These are phyloP conservation scores for Channa argus DNA, from an alignment of 2,113 vertebrate genomes.

Conservation along the genomic window DNA sequence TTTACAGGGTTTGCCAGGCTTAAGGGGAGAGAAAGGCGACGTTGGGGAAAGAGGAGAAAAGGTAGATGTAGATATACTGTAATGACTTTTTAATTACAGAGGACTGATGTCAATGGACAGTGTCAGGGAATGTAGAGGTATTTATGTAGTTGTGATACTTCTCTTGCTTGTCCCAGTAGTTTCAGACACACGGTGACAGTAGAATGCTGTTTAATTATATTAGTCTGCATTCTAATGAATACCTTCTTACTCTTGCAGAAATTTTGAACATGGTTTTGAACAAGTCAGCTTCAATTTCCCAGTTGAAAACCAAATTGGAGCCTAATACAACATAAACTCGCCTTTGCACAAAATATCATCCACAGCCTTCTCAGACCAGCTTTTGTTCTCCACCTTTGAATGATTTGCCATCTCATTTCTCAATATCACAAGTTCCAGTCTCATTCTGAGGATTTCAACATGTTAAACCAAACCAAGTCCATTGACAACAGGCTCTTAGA, in stretches of 20 bases:
- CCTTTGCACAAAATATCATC: slow-evolving; percentile 32
- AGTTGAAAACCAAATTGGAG: not conserved
- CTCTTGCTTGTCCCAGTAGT: too few species aligned
- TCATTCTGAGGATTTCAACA: slow-evolving; percentile 53
- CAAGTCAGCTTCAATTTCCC: too few species aligned
- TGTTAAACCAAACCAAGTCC: slow-evolving; percentile 69
- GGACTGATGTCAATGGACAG: slow-evolving; percentile 87
- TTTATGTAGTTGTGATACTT: not conserved
- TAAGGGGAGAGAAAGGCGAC: slow-evolving; percentile 97
- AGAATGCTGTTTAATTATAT: not conserved
- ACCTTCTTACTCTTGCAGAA: slow-evolving; percentile 7
- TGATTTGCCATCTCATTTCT: slow-evolving; percentile 72
- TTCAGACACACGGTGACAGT: too few species aligned
- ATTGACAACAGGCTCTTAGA: slow-evolving; percentile 84
- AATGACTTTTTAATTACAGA: slow-evolving; percentile 48
- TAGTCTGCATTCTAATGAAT: not conserved
- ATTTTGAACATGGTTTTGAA: not conserved
- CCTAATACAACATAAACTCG: not conserved
- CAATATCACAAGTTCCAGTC: slow-evolving; percentile 40
- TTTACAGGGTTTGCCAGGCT: slow-evolving; percentile 95
- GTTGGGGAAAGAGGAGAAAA: slow-evolving; percentile 98
- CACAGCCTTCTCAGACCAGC: slow-evolving; percentile 37
- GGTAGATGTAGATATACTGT: slow-evolving; percentile 86
- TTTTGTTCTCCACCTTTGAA: slow-evolving; percentile 64
- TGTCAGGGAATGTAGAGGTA: slow-evolving; percentile 16